Evolutionary conservation across 2,797 vertebrate genomes (phyloP).

Genomic region (Scyliorhinus canicula): DNA sequence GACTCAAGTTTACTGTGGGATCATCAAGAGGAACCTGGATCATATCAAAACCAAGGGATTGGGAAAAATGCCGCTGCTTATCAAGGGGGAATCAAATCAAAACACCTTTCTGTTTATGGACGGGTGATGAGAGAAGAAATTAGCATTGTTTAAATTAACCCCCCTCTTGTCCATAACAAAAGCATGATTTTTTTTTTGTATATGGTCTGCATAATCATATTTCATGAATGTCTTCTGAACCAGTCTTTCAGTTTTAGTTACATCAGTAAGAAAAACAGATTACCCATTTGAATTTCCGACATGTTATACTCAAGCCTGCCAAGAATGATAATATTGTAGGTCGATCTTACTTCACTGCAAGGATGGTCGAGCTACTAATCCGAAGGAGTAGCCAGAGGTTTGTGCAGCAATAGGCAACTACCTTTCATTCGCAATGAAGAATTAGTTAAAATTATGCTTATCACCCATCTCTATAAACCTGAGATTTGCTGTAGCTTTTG

Average conservation of each 20-base stretch:
- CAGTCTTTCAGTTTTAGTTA: neutral
- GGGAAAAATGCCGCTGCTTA: too few relatives aligned
- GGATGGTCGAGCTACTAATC: neutral
- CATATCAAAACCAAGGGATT: too few relatives aligned
- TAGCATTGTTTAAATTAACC: too few relatives aligned
- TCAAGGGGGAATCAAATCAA: too few relatives aligned
- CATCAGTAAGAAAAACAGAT: neutral
- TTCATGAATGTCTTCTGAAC: neutral
- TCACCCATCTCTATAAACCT: neutral
- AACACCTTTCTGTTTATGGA: too few relatives aligned
- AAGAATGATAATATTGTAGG: neutral
- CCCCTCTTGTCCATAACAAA: too few relatives aligned
- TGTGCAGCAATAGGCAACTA: neutral
- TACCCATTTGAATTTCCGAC: neutral
- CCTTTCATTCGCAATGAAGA: neutral
- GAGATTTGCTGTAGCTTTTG: neutral
- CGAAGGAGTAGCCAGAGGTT: neutral
- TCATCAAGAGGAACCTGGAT: too few relatives aligned
- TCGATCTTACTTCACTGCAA: neutral
- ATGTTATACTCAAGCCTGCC: neutral
- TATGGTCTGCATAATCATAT: neutral
- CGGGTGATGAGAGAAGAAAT: too few relatives aligned
- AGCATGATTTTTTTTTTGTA: neutral
- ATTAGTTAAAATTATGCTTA: neutral
- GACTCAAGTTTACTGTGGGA: too few relatives aligned